Percentiles rank a stretch among this genome's conserved stretches.
These are phyloP conservation scores for Sycon ciliatum DNA, from an alignment of 37 sponge, comb jelly and placozoan genomes.

Conservation along the genomic window DNA sequence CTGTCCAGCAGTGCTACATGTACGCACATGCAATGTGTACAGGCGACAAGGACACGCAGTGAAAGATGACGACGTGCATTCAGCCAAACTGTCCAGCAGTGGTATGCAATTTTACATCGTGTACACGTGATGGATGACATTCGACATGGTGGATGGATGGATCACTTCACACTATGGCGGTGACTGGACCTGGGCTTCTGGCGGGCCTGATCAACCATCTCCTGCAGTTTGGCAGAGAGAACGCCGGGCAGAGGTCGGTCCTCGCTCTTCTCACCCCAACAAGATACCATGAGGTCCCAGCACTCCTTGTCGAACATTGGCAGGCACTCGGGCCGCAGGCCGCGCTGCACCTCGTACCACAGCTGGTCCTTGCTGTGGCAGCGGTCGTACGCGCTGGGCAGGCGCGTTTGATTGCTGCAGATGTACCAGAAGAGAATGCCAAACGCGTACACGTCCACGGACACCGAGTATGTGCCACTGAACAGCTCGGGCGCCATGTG, in stretches of 20 bases:
- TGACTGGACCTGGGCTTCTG: too few relatives aligned
- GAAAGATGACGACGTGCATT: too few relatives aligned
- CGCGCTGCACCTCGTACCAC: slow-evolving; percentile 79
- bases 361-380: slow-evolving; percentile 81
- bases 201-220: too few relatives aligned
- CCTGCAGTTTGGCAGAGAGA: too few relatives aligned
- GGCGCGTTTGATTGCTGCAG: slow-evolving; percentile 21
- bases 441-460: slow-evolving; percentile 94
- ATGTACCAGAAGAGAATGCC: slow-evolving; percentile 96
- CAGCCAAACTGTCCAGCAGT: too few relatives aligned
- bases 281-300: slow-evolving; percentile 76
- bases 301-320: slow-evolving; percentile 59
- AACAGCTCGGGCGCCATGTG: slow-evolving; percentile 99
- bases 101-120: too few relatives aligned
- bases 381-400: slow-evolving; percentile 43
- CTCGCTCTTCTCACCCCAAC: slow-evolving; percentile 67
- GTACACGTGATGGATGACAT: too few relatives aligned
- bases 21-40: too few relatives aligned
- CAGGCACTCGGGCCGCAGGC: slow-evolving; percentile 78
- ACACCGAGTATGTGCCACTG: slow-evolving; percentile 72
- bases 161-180: too few relatives aligned
- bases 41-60: too few relatives aligned
- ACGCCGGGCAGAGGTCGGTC: slow-evolving; percentile 65
- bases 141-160: too few relatives aligned
- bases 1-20: too few relatives aligned